phyloP scores from a whole-genome alignment of 1,140 invertebrate species.

The Lamellibrachia luymesi region DNA sequence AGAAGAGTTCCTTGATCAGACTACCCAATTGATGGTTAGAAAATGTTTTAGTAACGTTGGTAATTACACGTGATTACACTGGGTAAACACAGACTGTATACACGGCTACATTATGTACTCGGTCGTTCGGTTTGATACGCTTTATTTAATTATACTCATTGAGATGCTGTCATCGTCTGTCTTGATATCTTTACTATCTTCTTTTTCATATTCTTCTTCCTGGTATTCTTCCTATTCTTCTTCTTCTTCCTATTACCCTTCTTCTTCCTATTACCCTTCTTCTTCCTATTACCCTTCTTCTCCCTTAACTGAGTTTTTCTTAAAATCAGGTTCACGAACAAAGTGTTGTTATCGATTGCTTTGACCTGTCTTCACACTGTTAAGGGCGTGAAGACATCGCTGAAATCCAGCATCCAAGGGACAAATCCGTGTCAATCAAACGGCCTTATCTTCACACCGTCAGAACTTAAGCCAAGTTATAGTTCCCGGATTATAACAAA shows the following conservation, averaged over 20 bases:
- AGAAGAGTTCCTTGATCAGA: not conserved
- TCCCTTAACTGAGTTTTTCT: too few relatives aligned
- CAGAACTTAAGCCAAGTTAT: not conserved
- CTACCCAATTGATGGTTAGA: not conserved
- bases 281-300: not conserved
- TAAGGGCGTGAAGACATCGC: not conserved
- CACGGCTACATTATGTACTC: too few relatives aligned
- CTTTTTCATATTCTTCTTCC: not conserved
- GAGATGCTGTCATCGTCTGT: too few relatives aligned
- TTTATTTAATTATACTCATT: too few relatives aligned
- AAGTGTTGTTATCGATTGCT: not conserved
- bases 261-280: not conserved
- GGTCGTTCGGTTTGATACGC: too few relatives aligned
- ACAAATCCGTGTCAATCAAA: not conserved
- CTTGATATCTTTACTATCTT: not conserved
- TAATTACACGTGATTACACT: not conserved
- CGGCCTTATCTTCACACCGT: not conserved
- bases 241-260: not conserved
- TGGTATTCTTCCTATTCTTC: not conserved
- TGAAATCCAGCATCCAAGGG: not conserved
- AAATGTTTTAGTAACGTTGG: not conserved
- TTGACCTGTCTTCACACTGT: not conserved
- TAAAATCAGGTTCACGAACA: not conserved
- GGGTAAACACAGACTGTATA: too few relatives aligned
- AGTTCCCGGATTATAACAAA: not conserved